Conservation (phyloP, 2,113 vertebrate species). For the Gallinago media region DNA sequence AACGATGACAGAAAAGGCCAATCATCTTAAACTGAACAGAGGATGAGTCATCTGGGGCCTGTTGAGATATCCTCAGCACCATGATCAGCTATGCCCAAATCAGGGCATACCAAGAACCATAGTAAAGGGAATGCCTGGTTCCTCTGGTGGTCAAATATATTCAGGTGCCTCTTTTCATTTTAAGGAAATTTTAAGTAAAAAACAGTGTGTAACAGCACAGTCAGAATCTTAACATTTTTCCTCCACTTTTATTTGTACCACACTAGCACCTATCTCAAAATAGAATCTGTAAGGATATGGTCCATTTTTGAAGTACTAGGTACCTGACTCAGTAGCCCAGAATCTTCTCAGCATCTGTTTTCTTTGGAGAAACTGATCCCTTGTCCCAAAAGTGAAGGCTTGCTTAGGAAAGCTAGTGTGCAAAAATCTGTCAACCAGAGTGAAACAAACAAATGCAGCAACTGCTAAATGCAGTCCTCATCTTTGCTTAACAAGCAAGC, state of each 20-base stretch:
- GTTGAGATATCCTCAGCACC: neutral
- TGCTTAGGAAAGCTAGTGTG: neutral
- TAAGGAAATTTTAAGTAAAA: neutral
- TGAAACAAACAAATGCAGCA: neutral
- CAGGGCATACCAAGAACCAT: neutral
- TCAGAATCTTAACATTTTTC: neutral
- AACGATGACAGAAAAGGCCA: neutral
- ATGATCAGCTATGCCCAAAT: neutral
- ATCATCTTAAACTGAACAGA: neutral
- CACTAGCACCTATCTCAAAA: neutral
- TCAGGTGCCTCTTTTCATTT: neutral
- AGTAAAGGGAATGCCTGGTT: neutral
- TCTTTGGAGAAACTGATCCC: neutral
- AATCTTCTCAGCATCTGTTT: neutral
- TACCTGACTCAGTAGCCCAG: neutral
- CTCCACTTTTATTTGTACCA: neutral
- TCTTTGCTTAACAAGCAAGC: neutral
- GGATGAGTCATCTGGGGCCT: neutral
- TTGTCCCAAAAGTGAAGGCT: neutral
- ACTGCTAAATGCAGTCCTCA: neutral
- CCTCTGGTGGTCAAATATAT: neutral
- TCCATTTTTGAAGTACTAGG: neutral
- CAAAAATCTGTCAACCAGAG: neutral
- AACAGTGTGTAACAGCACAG: neutral
- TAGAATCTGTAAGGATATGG: neutral